Base-by-base conservation (phyloP, 1,140 invertebrate species). In the Mycetomoellerius zeteki region DNA sequence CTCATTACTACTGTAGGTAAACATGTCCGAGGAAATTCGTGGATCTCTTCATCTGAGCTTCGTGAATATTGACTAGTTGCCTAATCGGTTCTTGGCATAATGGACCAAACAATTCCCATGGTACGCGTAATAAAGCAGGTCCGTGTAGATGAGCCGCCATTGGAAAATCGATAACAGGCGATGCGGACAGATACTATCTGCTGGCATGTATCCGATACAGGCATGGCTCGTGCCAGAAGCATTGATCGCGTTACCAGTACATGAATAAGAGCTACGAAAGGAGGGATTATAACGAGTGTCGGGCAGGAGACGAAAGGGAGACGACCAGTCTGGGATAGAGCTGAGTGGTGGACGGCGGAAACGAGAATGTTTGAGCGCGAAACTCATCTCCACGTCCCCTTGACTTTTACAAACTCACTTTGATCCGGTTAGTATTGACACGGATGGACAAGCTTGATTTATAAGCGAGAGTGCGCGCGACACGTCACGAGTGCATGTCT, bases 281-380 rank as follows among this genome's bases (percentile, higher is more conserved):
- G 80, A 88, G 87, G 88, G 89, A 90, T 88, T 90, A 84, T 88
- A 86, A 87, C 89, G 71, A 84, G 67, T 37, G 62, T 16, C 21
- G 37, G 78, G 10, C 50, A 54, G 81, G 60, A 65, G 30, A 54
- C 10, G 47, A 71, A 75, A 16, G 80, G 50, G 24, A 65, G 12
- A 64, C 6, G 37, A n/a, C 1, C 58, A 24, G 58, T 21, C 37
- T 5, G 19, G 30, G 21, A 78, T 37, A 14, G 80, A 21, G 43
- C 16, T 43, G 43, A 73, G 77, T 19, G 73, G 37, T 47, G 54
- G 24, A 56, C 47, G 37, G 80, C 67, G 73, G 65, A 71, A 76
- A 56, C 81, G 67, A 84, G 69, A 21, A 58, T 24, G 37, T 52
- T 52, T 62, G 73, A 47, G 75, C 47, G 65, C 47, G 50, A 72